Evolutionary conservation across 1,140 invertebrate species (phyloP), one percentile per base, ranked within the genome.

Genomic region (Armadillidium nasatum): DNA sequence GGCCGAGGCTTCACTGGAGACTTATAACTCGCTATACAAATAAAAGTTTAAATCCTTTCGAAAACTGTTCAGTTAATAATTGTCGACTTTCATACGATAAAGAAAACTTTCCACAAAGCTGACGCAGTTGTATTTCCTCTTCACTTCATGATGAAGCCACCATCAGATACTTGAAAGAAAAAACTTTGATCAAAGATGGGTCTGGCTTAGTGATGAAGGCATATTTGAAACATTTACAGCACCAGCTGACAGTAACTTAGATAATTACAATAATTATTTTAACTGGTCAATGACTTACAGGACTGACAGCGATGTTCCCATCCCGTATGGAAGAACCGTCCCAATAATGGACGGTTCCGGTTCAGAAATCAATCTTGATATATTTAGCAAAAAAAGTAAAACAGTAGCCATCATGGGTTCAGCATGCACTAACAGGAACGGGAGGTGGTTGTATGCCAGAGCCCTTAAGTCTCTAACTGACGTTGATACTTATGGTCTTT

Each of bases 281-380:
- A 92, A 92, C 82, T 92, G 91, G 91, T 91, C 91, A 0, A 92
- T 92, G 91, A 89, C 88, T 1, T 93, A 92, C 81, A 86, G 89
- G 84, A 86, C 82, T 23, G 88, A 91, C 78, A 88, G 90, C 9
- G 90, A 91, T 79, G 85, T 92, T 23, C 90, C 89, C 0, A 88
- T 91, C 3, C 89, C 90, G 3, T 91, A 91, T 80, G 90, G 89
- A 10, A 84, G 89, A 54, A 88, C 88, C 10, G 54, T 89, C 60
- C 22, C 80, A 15, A 80, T 83, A 45, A 23, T 43, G 13, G 72
- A 70, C 19, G 76, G 76, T n/a, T 72, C 66, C 10, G 60, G 66
- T n/a, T 15, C 72, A 0, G 45, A 72, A 10, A 54, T 71, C 7
- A 50, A 71, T 6, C 33, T 76, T 2, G 79, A 79, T 73, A 76